Evolutionary conservation across 2,797 vertebrate species (phyloP).

Genomic region (Corythornis leucogaster): DNA sequence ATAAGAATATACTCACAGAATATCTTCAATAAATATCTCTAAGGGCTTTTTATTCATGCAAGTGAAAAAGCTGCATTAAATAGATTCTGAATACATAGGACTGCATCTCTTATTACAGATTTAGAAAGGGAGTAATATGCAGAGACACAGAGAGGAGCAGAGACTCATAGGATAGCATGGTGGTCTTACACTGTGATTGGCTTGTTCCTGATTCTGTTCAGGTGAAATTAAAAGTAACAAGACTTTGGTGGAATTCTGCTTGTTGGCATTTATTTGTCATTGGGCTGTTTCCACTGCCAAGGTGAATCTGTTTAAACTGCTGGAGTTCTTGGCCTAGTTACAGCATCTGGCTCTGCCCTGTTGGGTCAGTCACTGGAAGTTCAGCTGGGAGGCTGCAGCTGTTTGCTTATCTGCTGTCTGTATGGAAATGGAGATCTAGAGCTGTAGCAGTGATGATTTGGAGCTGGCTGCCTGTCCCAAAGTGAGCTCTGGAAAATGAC

Average conservation of each 20-base stretch:
- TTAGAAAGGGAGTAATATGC: neutral
- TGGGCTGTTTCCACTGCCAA: neutral
- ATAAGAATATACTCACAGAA: neutral
- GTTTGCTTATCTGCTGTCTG: neutral
- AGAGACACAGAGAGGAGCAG: neutral
- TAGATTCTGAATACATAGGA: neutral
- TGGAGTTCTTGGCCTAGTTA: neutral
- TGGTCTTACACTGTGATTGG: neutral
- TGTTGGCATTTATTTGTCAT: neutral
- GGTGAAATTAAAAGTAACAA: neutral
- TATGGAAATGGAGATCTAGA: neutral
- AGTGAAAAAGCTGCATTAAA: neutral
- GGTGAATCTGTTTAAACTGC: neutral
- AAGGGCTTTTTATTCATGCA: fast-evolving
- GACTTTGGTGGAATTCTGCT: neutral
- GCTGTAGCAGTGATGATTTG: neutral
- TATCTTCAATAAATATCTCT: neutral
- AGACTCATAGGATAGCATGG: neutral
- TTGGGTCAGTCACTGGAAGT: neutral
- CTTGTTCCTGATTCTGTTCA: neutral
- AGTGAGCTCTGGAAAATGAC: neutral
- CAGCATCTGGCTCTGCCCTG: neutral
- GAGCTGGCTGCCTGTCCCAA: neutral
- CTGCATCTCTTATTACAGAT: neutral
- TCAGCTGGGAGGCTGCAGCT: neutral